phyloP scores from a whole-genome alignment of 2,113 vertebrate genomes.

The Panurus biarmicus region DNA sequence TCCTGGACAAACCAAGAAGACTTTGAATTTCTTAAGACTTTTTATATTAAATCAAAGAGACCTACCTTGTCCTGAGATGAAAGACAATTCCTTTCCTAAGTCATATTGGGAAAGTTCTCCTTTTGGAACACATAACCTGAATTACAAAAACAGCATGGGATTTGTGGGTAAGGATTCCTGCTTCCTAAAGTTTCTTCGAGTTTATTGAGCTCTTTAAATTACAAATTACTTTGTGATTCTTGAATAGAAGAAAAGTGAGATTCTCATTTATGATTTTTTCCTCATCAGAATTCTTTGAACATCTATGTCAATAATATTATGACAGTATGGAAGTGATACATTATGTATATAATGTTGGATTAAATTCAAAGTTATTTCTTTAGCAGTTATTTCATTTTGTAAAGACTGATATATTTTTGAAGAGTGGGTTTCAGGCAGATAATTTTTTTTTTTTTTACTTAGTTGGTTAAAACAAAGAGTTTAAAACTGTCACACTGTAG shows the following conservation, averaged over 20 bases:
- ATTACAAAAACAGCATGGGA: not conserved
- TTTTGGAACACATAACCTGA: not conserved
- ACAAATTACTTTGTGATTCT: not conserved
- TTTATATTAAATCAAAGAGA: slow-evolving; percentile 23
- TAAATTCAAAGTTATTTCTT: not conserved
- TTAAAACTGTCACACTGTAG: not conserved
- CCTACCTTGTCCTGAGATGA: not conserved
- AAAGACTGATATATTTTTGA: not conserved
- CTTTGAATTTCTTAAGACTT: slow-evolving; percentile 2
- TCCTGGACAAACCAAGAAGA: not conserved
- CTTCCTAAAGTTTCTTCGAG: not conserved
- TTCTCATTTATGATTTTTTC: not conserved
- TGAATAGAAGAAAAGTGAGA: not conserved
- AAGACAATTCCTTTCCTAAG: not conserved
- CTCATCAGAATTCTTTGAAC: not conserved
- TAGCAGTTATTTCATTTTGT: not conserved
- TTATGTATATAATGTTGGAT: not conserved
- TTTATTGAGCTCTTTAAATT: not conserved
- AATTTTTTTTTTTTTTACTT: not conserved
- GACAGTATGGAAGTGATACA: not conserved
- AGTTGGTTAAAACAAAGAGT: not conserved
- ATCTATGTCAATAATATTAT: not conserved
- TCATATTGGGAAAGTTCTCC: not conserved
- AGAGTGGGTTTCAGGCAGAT: not conserved
- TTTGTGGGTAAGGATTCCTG: not conserved